phyloP scores from a whole-genome alignment of 2,113 vertebrate species.

The Colaptes auratus region DNA sequence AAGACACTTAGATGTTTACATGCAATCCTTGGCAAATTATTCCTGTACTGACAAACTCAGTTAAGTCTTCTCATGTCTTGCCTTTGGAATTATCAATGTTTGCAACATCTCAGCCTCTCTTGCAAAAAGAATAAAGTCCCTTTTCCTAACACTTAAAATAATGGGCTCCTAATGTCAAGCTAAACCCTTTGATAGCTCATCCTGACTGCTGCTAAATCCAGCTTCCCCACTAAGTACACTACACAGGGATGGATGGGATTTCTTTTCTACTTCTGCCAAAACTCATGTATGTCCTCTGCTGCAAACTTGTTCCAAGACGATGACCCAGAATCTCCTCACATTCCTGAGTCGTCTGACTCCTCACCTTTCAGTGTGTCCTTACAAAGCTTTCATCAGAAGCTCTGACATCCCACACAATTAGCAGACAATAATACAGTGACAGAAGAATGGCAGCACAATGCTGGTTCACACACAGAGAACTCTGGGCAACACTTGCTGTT shows the following conservation, averaged over 20 bases:
- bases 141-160: not conserved
- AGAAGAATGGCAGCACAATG: accelerated
- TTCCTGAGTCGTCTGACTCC: not conserved
- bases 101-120: not conserved
- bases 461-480: not conserved
- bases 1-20: not conserved
- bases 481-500: not conserved
- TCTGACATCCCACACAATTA: not conserved
- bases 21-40: not conserved
- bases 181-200: not conserved
- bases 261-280: not conserved
- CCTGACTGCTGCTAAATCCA: not conserved
- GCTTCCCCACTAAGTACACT: not conserved
- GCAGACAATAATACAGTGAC: not conserved
- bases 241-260: not conserved
- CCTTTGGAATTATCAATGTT: not conserved
- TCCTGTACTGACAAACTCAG: not conserved
- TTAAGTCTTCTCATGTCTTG: not conserved
- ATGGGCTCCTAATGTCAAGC: not conserved
- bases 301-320: not conserved
- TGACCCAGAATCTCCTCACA: not conserved
- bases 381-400: not conserved
- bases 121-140: not conserved
- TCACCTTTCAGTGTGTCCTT: not conserved
- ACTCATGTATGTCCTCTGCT: not conserved